These are phyloP conservation scores for Hemichromis elongatus DNA, from an alignment of 2,113 vertebrate species.

Conservation along the genomic window DNA sequence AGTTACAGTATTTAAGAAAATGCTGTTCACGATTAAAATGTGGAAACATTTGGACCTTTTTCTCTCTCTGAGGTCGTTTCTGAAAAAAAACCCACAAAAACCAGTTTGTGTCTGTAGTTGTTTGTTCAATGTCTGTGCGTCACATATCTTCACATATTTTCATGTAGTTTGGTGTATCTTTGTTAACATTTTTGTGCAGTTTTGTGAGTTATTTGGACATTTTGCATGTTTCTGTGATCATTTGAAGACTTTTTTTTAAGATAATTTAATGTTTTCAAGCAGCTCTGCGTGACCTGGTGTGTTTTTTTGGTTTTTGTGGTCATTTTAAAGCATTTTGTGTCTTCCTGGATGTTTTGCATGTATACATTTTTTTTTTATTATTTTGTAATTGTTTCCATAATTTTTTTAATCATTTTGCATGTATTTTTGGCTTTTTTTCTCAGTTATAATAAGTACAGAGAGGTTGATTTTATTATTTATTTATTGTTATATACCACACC, in stretches of 20 bases:
- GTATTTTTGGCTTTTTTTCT: neutral
- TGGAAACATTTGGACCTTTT: neutral
- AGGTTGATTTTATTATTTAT: neutral
- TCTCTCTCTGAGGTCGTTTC: neutral
- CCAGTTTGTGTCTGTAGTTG: neutral
- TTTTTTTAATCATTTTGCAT: neutral
- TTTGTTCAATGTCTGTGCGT: fast-evolving
- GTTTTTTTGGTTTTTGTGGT: neutral
- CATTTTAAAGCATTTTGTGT: neutral
- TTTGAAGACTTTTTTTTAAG: neutral
- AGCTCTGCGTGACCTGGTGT: neutral
- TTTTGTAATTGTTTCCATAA: neutral
- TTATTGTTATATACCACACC: neutral
- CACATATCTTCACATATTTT: fast-evolving
- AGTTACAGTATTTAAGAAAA: neutral
- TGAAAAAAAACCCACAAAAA: too few relatives aligned
- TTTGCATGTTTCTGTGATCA: neutral
- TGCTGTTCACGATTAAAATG: neutral
- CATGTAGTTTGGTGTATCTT: fast-evolving
- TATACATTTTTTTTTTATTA: neutral
- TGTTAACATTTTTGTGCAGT: neutral
- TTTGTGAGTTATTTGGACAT: neutral
- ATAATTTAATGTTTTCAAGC: neutral
- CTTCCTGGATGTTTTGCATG: neutral
- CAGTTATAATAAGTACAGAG: fast-evolving